Evolutionary conservation across 2,888 invertebrate species (phyloP).

Genomic region (Aquatica leii): DNA sequence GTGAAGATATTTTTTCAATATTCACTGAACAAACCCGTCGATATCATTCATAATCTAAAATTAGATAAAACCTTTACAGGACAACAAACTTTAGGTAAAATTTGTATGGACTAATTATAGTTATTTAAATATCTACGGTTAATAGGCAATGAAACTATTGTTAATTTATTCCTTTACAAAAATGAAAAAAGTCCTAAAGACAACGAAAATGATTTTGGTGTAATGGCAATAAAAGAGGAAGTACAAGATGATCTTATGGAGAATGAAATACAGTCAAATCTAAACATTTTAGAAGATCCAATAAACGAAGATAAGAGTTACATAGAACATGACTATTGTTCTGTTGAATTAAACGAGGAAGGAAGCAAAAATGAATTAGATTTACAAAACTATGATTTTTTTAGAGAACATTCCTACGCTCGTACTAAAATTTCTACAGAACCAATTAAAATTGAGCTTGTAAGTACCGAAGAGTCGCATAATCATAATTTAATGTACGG

Average conservation of each 20-base stretch:
- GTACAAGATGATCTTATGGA: background rate
- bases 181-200: slow-evolving; percentile 14
- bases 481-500: slow-evolving; percentile 15
- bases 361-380: background rate
- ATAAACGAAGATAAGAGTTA: too few species aligned
- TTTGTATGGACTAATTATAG: background rate
- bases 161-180: slow-evolving; percentile 71
- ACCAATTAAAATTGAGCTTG: background rate
- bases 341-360: slow-evolving; percentile 36
- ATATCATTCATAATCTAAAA: slow-evolving; percentile 80
- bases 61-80: slow-evolving; percentile 85
- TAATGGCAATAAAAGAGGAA: background rate
- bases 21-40: slow-evolving; percentile 77
- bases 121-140: too few species aligned
- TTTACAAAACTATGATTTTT: slow-evolving; percentile 14
- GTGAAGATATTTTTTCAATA: slow-evolving; percentile 82
- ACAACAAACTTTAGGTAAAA: slow-evolving; percentile 77
- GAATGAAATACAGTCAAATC: background rate
- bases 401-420: slow-evolving; percentile 35
- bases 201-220: slow-evolving; percentile 24
- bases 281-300: background rate
- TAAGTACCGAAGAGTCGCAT: background rate
- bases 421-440: slow-evolving; percentile 8
- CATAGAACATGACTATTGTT: slow-evolving; percentile 52
- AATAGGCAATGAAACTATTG: slow-evolving; percentile 80